Evolutionary conservation across 2,797 vertebrate genomes (phyloP).

Genomic region (Microctenopoma stevenorrisi): DNA sequence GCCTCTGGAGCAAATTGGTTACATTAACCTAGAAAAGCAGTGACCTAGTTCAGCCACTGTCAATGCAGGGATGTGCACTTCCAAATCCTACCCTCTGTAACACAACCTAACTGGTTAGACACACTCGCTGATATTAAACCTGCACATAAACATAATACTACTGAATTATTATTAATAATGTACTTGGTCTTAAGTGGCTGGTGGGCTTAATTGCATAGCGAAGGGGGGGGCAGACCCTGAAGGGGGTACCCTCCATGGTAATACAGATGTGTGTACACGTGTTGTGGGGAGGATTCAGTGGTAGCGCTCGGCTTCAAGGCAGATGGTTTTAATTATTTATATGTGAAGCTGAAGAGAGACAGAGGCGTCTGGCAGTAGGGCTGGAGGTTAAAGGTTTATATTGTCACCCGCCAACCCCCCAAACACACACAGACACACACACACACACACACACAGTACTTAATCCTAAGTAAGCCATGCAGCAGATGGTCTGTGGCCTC

Average conservation of each 20-base stretch:
- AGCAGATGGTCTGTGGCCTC: constrained; percentile 80
- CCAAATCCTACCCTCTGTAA: constrained; percentile 8
- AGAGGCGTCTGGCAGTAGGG: constrained; percentile 48
- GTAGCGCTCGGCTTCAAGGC: constrained; percentile 53
- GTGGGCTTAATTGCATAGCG: constrained; percentile 25
- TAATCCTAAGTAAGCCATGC: constrained; percentile 79
- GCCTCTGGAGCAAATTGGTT: constrained; percentile 44
- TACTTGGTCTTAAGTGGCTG: constrained; percentile 28
- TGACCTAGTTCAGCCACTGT: constrained; percentile 67
- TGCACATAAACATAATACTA: constrained; percentile 15
- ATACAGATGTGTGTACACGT: constrained; percentile 22
- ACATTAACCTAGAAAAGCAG: constrained; percentile 74
- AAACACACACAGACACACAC: constrained; percentile 22
- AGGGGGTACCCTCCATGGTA: constrained; percentile 2
- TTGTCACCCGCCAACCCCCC: constrained; percentile 59
- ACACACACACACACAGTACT: constrained; percentile 41
- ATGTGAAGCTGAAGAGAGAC: constrained; percentile 63
- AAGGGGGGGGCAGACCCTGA: constrained; percentile 6
- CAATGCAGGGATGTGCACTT: constrained; percentile 39
- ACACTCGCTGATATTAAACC: constrained; percentile 25
- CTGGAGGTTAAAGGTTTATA: constrained; percentile 79
- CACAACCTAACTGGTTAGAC: constrained; percentile 19
- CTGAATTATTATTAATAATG: constrained; percentile 24
- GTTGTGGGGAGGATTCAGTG: constrained; percentile 46
- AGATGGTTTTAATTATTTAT: constrained; percentile 82